Conservation (phyloP, 1,140 invertebrate genomes). For the Plectrocnemia conspersa region DNA sequence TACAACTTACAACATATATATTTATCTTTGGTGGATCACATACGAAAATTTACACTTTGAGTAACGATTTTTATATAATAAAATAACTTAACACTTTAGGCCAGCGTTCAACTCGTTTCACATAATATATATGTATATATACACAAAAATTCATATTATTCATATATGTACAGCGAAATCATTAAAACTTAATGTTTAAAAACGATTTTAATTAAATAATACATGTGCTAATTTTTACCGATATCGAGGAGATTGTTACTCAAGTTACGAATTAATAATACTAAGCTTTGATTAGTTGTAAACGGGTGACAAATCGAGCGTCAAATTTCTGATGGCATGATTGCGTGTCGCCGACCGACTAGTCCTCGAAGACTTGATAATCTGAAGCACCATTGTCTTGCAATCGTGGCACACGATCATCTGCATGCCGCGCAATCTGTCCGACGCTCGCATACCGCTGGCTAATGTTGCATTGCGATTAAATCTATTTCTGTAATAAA, state of each 20-base stretch:
- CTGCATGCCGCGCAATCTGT: conserved; percentile 69
- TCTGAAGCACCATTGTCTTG: conserved; percentile 88
- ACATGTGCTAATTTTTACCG: too few species aligned
- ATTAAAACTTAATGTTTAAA: too few species aligned
- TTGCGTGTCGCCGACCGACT: conserved; percentile 72
- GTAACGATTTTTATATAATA: too few species aligned
- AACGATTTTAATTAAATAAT: too few species aligned
- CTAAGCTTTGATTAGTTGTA: too few species aligned
- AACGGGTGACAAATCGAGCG: conserved; percentile 73
- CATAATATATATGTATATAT: background rate
- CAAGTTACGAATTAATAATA: background rate
- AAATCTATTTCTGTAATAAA: conserved; percentile 42
- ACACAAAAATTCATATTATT: background rate
- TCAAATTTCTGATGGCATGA: conserved; percentile 73
- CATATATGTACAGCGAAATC: too few species aligned
- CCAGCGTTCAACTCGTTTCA: too few species aligned
- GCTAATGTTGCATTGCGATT: conserved; percentile 48
- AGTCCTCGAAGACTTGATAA: conserved; percentile 79
- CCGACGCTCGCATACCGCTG: conserved; percentile 47
- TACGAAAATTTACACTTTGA: too few species aligned
- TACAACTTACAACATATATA: too few species aligned
- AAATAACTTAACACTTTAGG: too few species aligned
- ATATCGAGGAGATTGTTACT: too few species aligned
- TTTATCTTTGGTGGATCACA: too few species aligned
- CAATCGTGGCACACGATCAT: conserved; percentile 92